phyloP scores from a whole-genome alignment of 2,888 invertebrate genomes.

The Dione vanillae region DNA sequence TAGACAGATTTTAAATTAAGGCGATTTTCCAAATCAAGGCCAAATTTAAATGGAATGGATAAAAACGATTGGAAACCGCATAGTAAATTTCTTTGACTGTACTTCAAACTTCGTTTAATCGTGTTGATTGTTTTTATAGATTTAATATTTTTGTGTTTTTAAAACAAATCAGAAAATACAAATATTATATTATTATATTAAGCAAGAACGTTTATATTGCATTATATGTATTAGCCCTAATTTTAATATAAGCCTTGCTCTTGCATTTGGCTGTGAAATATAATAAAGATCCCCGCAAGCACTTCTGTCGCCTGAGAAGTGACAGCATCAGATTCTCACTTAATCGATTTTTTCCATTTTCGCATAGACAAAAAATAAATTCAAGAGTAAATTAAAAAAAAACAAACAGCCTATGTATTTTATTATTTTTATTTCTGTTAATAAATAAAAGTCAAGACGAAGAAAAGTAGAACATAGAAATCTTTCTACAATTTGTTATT shows the following conservation, averaged over 20 bases:
- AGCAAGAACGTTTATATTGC: too few relatives aligned
- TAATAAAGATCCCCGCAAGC: too few relatives aligned
- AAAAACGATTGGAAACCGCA: constrained; percentile 28
- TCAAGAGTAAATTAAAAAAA: too few relatives aligned
- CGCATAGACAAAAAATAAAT: too few relatives aligned
- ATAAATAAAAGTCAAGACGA: constrained; percentile 21
- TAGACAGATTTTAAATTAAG: constrained; percentile 45
- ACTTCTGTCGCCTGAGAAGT: too few relatives aligned
- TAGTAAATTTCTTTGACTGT: constrained; percentile 27
- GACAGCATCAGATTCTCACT: too few relatives aligned
- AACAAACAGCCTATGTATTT: too few relatives aligned
- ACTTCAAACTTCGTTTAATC: constrained; percentile 7
- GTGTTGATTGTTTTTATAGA: background rate
- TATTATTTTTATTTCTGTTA: background rate
- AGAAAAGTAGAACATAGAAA: constrained; percentile 15
- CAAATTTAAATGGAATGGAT: constrained; percentile 35
- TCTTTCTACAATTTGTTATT: constrained; percentile 49
- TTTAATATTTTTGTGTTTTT: background rate
- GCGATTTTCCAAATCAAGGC: constrained; percentile 44
- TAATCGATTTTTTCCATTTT: too few relatives aligned
- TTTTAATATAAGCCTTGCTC: too few relatives aligned
- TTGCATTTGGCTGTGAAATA: too few relatives aligned
- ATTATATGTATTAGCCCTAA: too few relatives aligned
- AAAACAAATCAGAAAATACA: background rate
- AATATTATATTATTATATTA: background rate